Evolutionary conservation across 2,888 invertebrate genomes (phyloP).

Genomic region (Calliphora vomitoria): DNA sequence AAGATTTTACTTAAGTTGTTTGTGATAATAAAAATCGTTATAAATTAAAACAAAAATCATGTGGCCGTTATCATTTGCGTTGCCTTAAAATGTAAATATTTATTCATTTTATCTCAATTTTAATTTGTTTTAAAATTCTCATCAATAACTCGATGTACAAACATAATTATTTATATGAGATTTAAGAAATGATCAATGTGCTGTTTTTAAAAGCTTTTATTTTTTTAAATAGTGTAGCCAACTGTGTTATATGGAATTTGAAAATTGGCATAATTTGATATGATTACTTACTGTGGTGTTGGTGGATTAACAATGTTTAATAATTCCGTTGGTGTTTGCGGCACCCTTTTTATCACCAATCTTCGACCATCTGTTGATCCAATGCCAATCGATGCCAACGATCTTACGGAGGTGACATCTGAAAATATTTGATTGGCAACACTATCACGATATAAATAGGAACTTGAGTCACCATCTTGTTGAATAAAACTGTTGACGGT

Average conservation of each 20-base stretch:
- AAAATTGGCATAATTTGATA: too few relatives aligned
- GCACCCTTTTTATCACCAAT: conserved; percentile 93
- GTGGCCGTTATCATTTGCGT: neutral
- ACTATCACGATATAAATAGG: conserved; percentile 87
- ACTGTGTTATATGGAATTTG: too few relatives aligned
- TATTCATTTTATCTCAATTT: conserved; percentile 31
- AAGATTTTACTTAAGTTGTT: neutral
- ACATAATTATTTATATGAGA: neutral
- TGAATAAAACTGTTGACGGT: conserved; percentile 85
- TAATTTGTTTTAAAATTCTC: conserved; percentile 47
- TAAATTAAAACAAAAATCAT: conserved; percentile 20
- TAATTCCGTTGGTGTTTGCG: conserved; percentile 93
- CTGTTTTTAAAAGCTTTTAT: neutral
- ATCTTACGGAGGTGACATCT: conserved; percentile 91
- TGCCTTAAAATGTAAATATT: conserved; percentile 9
- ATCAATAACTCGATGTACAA: conserved; percentile 18
- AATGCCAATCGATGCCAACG: conserved; percentile 93
- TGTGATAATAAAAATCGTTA: neutral
- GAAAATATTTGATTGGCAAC: conserved; percentile 86
- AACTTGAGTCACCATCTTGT: conserved; percentile 83
- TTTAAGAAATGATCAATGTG: conserved; percentile 7
- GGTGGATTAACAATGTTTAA: conserved; percentile 94
- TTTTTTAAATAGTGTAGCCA: too few relatives aligned
- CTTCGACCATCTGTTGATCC: conserved; percentile 95
- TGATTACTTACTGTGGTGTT: conserved; percentile 87